Evolutionary conservation across 2,888 invertebrate species (phyloP).

Genomic region (Erebia palarica): DNA sequence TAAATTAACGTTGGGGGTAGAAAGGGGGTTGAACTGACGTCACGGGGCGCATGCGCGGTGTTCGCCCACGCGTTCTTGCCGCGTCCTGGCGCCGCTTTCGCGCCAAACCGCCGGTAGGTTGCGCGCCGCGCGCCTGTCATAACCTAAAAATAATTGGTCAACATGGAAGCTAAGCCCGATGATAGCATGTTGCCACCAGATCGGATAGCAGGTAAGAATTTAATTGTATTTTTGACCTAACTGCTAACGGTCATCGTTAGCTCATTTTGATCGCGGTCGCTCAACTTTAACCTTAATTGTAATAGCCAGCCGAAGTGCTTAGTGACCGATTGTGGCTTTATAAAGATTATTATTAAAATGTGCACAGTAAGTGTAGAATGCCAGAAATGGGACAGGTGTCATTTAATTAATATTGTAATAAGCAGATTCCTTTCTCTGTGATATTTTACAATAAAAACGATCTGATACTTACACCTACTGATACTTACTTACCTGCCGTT

Average conservation of each 20-base stretch:
- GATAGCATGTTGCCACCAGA: slow-evolving; percentile 47
- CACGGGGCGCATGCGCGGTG: slow-evolving; percentile 70
- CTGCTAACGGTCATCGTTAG: slow-evolving; percentile 14
- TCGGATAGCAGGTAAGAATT: slow-evolving; percentile 62
- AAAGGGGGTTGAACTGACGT: slow-evolving; percentile 66
- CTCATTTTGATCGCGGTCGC: slow-evolving; percentile 43
- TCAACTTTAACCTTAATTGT: slow-evolving; percentile 54
- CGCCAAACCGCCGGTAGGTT: slow-evolving; percentile 68
- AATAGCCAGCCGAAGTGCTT: slow-evolving; percentile 15
- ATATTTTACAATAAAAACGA: no score
- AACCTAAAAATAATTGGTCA: slow-evolving; percentile 52
- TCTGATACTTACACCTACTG: no score
- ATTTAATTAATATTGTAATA: no score
- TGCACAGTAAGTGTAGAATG: no score
- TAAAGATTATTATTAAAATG: neutral
- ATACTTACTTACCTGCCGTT: no score
- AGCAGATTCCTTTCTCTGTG: no score
- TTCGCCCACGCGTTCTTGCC: slow-evolving; percentile 57
- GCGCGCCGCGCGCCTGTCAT: slow-evolving; percentile 62
- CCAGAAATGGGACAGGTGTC: no score
- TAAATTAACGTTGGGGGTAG: slow-evolving; percentile 46
- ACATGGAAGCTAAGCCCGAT: slow-evolving; percentile 60
- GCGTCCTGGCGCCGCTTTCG: slow-evolving; percentile 61
- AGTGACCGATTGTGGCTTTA: neutral
- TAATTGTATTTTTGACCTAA: slow-evolving; percentile 16